phyloP scores from a whole-genome alignment of 1,140 invertebrate species.

The Lordiphosa clarofinis region DNA sequence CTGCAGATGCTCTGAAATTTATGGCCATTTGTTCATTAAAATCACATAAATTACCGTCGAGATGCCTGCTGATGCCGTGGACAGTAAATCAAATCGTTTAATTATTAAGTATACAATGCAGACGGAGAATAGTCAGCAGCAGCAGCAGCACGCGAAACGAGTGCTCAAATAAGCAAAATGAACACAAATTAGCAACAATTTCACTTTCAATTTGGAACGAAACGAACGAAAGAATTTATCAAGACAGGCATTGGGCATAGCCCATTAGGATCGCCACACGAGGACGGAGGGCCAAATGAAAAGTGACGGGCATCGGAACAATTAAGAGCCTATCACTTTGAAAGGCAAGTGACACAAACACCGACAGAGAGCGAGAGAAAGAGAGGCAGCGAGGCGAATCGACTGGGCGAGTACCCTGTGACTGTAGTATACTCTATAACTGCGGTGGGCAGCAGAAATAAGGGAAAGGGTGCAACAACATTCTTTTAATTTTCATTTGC shows the following conservation, averaged over 20 bases:
- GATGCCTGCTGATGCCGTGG: background rate
- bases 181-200: slow-evolving; percentile 14
- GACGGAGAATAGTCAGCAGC: background rate
- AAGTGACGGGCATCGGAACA: slow-evolving; percentile 6
- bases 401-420: too few relatives aligned
- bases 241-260: slow-evolving; percentile 5
- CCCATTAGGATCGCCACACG: background rate
- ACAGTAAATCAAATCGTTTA: slow-evolving; percentile 41
- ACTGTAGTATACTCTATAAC: too few relatives aligned
- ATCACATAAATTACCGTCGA: slow-evolving; percentile 1
- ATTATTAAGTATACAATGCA: slow-evolving; percentile 36
- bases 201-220: slow-evolving; percentile 14
- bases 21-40: slow-evolving; percentile 11
- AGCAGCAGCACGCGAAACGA: slow-evolving; percentile 40
- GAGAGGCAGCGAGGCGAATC: too few relatives aligned
- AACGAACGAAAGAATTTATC: slow-evolving; percentile 6
- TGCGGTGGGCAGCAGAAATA: too few relatives aligned
- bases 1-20: slow-evolving; percentile 11
- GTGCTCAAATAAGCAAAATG: slow-evolving; percentile 27
- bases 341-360: background rate
- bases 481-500: too few relatives aligned
- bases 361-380: too few relatives aligned
- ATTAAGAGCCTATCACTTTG: slow-evolving; percentile 8
- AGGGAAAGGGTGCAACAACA: too few relatives aligned
- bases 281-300: slow-evolving; percentile 6